A percentile compares a stretch with the other conserved stretches of the same genome.
Evolutionary conservation across 2,113 vertebrate genomes (phyloP).

Genomic region (Hydrochoerus hydrochaeris): DNA sequence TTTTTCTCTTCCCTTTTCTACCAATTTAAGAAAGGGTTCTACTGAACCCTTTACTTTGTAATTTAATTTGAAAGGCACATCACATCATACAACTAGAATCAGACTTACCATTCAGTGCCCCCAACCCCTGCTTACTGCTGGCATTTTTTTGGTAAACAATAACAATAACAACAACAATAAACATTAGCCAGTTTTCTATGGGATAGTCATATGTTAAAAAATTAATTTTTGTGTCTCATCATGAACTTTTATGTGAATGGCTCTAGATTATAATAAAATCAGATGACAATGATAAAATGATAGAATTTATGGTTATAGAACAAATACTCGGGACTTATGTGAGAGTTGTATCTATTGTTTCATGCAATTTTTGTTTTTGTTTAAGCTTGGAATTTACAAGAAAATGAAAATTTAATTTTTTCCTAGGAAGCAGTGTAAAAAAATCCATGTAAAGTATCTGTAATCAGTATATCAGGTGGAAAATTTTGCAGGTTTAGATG

Average conservation of each 20-base stretch:
- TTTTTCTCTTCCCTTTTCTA: not conserved
- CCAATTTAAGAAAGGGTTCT: not conserved
- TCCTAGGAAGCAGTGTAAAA: not conserved
- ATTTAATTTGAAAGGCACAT: slow-evolving; percentile 25
- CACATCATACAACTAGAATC: not conserved
- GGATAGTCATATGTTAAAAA: not conserved
- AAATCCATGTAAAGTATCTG: not conserved
- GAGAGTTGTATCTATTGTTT: not conserved
- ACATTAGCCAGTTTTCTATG: slow-evolving; percentile 1
- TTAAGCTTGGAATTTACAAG: slow-evolving; percentile 41
- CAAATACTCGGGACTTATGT: not conserved
- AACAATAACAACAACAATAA: not conserved
- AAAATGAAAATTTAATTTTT: not conserved
- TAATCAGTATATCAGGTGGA: not conserved
- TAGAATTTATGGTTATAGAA: not conserved
- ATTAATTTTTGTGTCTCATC: slow-evolving; percentile 1
- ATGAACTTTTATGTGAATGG: slow-evolving; percentile 31
- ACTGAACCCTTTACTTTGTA: not conserved
- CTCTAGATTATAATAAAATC: not conserved
- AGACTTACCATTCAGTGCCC: not conserved
- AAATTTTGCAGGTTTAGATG: not conserved
- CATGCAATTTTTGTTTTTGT: slow-evolving; percentile 26
- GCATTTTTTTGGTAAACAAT: not conserved
- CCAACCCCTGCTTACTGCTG: not conserved
- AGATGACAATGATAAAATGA: not conserved